Base-by-base conservation (phyloP, 2,888 invertebrate genomes). In the Drosophila demipolita region DNA sequence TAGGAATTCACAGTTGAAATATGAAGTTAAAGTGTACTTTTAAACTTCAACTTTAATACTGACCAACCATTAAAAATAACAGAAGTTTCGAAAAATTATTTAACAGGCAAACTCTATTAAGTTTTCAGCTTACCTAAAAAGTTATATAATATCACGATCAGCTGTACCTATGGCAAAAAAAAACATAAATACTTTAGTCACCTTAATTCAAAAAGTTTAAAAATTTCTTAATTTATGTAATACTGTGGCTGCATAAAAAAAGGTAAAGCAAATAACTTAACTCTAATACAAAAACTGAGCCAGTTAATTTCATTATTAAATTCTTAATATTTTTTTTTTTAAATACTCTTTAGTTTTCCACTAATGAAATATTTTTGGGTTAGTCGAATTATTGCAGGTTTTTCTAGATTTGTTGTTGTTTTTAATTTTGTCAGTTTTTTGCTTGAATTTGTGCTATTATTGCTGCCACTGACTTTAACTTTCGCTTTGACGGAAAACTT, bases 401-500 rank as follows among this genome's bases (percentile, higher is more conserved):
- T 17, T 45, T 45, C 4, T 1, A 45, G 23, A 68, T 38, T 36
- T 40, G 2, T n/a, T 52, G 7, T 33, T 12, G 38, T 38, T 57
- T 65, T 67, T 61, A 49, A 15, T 15, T 23, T 49, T 48, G 48
- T 38, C 52, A 48, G 40, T 53, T 60, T 69, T 55, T 53, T 71
- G 33, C 53, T 48, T 8, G 48, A 49, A 38, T 32, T 49, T 20
- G 35, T n/a, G 48, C 62, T 66, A 32, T 60, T 61, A 38, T 59
- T 76, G 70, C 35, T 63, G 48, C 40, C 48, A 50, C 50, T 40
- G 72, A 68, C 73, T 75, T 86, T 78, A 85, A 86, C 85, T 85
- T 83, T 86, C 88, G 86, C 88, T 88, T 88, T 86, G 85, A 83
- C 78, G 71, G 78, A 64, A 83, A 85, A 85, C 85, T 88, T 85